Conservation (phyloP, 2,888 invertebrate species). For the Caenorhabditis becei region DNA sequence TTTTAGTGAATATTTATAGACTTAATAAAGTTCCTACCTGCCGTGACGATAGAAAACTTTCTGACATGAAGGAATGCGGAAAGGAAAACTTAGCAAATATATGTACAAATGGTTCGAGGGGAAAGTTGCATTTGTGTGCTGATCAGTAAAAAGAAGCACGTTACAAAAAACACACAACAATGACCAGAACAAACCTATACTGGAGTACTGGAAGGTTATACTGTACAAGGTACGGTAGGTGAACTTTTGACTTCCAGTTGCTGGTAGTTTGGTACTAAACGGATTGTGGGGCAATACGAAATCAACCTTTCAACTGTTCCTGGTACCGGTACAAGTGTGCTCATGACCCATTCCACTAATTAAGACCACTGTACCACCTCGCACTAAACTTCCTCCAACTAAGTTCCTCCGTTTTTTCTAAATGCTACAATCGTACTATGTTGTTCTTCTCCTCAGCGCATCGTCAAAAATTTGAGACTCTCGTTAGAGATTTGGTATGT, state of each 20-base stretch:
- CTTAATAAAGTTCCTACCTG: conserved; percentile 33
- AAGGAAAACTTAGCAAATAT: conserved; percentile 14
- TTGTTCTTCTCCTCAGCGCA: conserved; percentile 15
- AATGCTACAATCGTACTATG: conserved; percentile 39
- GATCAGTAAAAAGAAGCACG: conserved; percentile 1
- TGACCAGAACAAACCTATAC: neutral
- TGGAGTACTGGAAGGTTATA: too few relatives aligned
- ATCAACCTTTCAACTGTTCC: too few relatives aligned
- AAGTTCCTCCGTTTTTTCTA: neutral
- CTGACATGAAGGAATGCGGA: conserved; percentile 19
- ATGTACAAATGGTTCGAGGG: conserved; percentile 11
- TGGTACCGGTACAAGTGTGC: too few relatives aligned
- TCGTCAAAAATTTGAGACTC: conserved; percentile 41
- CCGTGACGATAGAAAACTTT: neutral
- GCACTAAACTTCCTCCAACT: too few relatives aligned
- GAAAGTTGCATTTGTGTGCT: conserved; percentile 26
- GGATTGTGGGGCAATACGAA: too few relatives aligned
- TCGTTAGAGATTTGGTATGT: conserved; percentile 50
- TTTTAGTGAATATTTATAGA: conserved; percentile 45
- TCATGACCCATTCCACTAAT: too few relatives aligned
- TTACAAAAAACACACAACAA: conserved; percentile 9
- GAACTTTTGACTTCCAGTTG: too few relatives aligned
- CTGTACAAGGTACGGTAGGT: neutral
- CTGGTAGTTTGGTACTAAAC: too few relatives aligned
- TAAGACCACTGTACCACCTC: too few relatives aligned